Conservation (phyloP, 2,888 invertebrate genomes). For the Diarsia mendica region DNA sequence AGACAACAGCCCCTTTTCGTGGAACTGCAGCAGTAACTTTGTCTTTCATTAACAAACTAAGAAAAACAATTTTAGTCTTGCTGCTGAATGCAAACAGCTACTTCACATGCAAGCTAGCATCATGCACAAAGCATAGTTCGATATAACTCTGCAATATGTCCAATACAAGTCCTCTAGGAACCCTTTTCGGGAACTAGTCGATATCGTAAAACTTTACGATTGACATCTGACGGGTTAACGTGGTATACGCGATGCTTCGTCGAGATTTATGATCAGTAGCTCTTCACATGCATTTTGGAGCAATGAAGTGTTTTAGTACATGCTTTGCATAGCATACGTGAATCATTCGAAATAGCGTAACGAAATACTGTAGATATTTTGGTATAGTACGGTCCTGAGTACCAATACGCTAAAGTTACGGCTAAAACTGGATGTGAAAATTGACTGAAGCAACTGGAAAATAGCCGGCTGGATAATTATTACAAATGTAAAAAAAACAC, state of each 20-base stretch:
- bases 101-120: constrained; percentile 42
- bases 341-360: constrained; percentile 25
- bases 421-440: no score
- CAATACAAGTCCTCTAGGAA: constrained; percentile 67
- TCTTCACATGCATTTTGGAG: constrained; percentile 64
- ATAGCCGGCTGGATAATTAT: no score
- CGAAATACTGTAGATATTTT: background rate
- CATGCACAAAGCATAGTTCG: background rate
- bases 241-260: constrained; percentile 66
- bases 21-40: no score
- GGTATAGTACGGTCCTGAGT: background rate
- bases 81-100: no score
- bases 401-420: background rate
- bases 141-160: constrained; percentile 53
- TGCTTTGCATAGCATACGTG: constrained; percentile 42
- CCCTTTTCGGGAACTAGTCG: constrained; percentile 87
- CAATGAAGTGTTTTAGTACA: constrained; percentile 62
- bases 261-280: constrained; percentile 70
- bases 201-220: constrained; percentile 89
- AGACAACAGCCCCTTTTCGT: background rate
- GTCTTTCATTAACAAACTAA: no score
- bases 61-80: no score
- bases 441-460: no score
- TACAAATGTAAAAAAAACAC: no score
- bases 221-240: constrained; percentile 86